Base-by-base conservation (phyloP, 2,113 vertebrate genomes). In the Ictidomys tridecemlineatus region DNA sequence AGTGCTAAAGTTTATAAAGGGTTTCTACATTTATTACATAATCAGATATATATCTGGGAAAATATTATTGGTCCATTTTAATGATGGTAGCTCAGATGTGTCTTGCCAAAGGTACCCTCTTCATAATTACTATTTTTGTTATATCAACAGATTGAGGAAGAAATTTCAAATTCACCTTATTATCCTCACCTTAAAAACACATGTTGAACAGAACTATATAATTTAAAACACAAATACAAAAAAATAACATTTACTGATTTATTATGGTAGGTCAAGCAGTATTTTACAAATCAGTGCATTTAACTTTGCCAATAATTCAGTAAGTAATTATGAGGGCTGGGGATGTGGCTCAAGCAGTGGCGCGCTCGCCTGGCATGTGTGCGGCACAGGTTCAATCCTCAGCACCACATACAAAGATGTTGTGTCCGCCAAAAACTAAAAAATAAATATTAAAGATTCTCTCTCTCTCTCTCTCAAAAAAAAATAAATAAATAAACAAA, bases 221-320 rank as follows among this genome's bases (percentile, higher is more conserved):
- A 91, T 65, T 90, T 72, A 91, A 45, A 92, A 67, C 28, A 89
- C 14, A 73, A 70, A 88, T 32, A 93, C 61, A 96, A 91, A 26
- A 91, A 80, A 80, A 63, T 45, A 84, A 58, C 20, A 58, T 58
- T 58, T 22, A 58, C 2, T 58, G 56, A 79, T 51, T 88, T 74
- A 6, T 93, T 92, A 84, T 28, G 48, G 45, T 88, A 30, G 6
- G 17, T 80, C 87, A 53, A 91, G 63, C 18, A 77, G 56, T 51
- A 22, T 61, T 89, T 67, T 84, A 48, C 16, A 56, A 32, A 93
- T 69, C 39, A 89, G 51, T 39, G 87, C 83, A 93, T n/a, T 79
- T 85, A 86, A 88, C 74, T 83, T 87, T 89, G 74, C 73, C 65
- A 93, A 88, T 56, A 95, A 85, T 20, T 39, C 42, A 89, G 10